Conservation (phyloP, 1,140 invertebrate genomes). For the Asbolus verrucosus region DNA sequence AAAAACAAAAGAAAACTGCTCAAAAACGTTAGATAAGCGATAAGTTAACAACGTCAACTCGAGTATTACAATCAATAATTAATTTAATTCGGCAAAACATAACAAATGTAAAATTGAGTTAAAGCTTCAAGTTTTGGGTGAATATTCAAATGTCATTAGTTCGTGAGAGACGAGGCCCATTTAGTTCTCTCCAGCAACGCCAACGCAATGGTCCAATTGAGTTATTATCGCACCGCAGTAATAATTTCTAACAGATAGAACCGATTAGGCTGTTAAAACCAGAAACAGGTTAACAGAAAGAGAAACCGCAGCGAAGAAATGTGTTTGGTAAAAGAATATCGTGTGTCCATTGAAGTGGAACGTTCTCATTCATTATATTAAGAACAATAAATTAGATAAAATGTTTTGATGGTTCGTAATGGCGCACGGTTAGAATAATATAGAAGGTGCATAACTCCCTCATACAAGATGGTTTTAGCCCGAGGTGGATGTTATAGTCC, state of each 20-base stretch:
- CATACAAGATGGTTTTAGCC: constrained; percentile 24
- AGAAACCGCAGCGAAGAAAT: constrained; percentile 1
- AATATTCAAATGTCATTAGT: too few relatives aligned
- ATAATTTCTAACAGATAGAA: background rate
- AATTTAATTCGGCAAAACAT: too few relatives aligned
- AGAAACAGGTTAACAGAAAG: background rate
- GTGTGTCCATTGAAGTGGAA: constrained; percentile 20
- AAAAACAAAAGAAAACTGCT: too few relatives aligned
- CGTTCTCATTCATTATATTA: constrained; percentile 38
- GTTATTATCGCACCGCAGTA: background rate
- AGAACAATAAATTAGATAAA: constrained; percentile 32
- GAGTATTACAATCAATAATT: too few relatives aligned
- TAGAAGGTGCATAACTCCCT: constrained; percentile 35
- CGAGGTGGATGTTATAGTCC: constrained; percentile 28
- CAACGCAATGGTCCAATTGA: background rate
- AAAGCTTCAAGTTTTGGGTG: too few relatives aligned
- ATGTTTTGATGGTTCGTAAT: constrained; percentile 29
- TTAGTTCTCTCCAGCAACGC: too few relatives aligned
- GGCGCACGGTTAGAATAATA: background rate
- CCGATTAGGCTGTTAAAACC: background rate
- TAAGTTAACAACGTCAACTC: too few relatives aligned
- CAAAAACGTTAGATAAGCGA: too few relatives aligned
- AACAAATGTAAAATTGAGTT: too few relatives aligned
- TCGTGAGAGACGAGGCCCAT: too few relatives aligned
- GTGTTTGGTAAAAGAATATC: constrained; percentile 7